These are phyloP conservation scores for Zootermopsis nevadensis DNA, from an alignment of 2,888 invertebrate genomes.

Conservation along the genomic window DNA sequence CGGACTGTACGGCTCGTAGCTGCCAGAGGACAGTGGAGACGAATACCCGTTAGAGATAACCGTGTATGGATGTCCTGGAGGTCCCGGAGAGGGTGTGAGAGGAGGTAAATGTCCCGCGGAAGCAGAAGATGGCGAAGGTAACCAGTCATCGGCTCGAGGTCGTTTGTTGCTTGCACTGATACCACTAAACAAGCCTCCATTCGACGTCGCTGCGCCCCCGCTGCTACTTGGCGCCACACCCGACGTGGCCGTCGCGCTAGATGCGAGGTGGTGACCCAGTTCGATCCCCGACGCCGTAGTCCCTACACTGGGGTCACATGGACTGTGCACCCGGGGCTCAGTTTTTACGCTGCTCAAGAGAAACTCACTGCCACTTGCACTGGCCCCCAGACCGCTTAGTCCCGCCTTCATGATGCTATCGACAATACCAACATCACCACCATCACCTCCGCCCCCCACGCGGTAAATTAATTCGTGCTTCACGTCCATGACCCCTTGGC, in stretches of 20 bases:
- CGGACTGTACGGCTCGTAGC: constrained; percentile 91
- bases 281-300: constrained; percentile 42
- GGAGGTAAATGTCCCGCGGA: constrained; percentile 68
- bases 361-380: constrained; percentile 51
- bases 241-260: constrained; percentile 56
- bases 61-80: constrained; percentile 66
- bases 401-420: constrained; percentile 60
- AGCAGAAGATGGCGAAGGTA: constrained; percentile 71
- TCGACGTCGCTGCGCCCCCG: constrained; percentile 18
- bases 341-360: constrained; percentile 62
- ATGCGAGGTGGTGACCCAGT: constrained; percentile 6
- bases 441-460: constrained; percentile 63
- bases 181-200: constrained; percentile 60
- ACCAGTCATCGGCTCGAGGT: constrained; percentile 72
- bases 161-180: constrained; percentile 64
- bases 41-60: constrained; percentile 77
- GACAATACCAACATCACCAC: not conserved
- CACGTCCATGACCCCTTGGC: constrained; percentile 67
- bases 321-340: constrained; percentile 62
- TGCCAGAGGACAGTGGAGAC: constrained; percentile 83
- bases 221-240: constrained; percentile 52
- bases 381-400: constrained; percentile 63
- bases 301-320: constrained; percentile 54
- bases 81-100: constrained; percentile 67
- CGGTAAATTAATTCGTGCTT: constrained; percentile 75